Base-by-base conservation (phyloP, 2,888 invertebrate genomes). In the Microctonus brassicae region DNA sequence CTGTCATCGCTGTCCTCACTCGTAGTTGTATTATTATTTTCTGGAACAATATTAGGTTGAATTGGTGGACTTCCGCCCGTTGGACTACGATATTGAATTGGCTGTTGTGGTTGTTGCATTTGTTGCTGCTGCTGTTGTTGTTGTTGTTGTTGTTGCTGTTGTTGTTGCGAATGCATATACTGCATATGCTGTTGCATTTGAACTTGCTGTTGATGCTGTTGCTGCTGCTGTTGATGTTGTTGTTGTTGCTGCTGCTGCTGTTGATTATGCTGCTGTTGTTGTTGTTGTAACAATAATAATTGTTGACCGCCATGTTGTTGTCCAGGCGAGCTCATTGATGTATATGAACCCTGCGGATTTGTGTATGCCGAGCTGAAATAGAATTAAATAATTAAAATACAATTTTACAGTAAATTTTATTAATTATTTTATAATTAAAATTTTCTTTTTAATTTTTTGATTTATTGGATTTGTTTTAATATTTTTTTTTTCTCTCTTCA, bases 1-100 rank as follows among this genome's bases (percentile, higher is more conserved):
- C 93, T 94, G 84, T 96, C 95, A 88, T 96, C 95, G 80, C 95
- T 95, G 85, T 95, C 95, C 87, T 95, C 95, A 87, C 94, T 95
- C 39, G 95, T 95, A 63, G 94, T 94, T 22, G 89, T 89, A 76
- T 91, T 91, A 73, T 85, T 85, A 6, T 92, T 92, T 81, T 90
- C 90, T 68, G 90, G 89, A 26, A 89, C 88, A 10, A 87, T 88
- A 20, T 76, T 82, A 6, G 88, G 80, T 76, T 84, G 88, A 82
- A 83, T 83, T 11, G 90, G 89, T 36, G 90, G 90, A 80, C 90
- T 90, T 36, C 92, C 93, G 11, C 92, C 92, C 81, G 90, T 86
- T 70, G 93, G 91, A 81, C 92, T 92, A 73, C 90, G 85, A 85
- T 89, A 80, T 79, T 86, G 86, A 75, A 86, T 81, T 64, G 88